phyloP scores from a whole-genome alignment of 2,797 vertebrate species.

The Dryobates pubescens region DNA sequence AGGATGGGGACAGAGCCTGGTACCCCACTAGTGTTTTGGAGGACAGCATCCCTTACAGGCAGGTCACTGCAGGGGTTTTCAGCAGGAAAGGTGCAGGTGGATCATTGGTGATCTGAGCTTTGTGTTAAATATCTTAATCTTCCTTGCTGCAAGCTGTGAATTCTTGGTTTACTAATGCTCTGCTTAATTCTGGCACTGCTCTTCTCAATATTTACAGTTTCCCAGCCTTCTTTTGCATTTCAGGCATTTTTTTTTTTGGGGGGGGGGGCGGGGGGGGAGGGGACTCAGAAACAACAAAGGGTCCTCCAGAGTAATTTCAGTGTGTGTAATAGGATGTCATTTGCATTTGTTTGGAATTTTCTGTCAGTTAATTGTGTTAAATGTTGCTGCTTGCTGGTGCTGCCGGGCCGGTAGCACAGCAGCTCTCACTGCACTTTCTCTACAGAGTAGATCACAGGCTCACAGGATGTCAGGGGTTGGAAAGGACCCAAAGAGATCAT shows the following conservation, averaged over 20 bases:
- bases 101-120: not conserved
- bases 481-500: no score
- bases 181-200: not conserved
- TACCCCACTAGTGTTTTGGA: rapidly evolving
- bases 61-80: not conserved
- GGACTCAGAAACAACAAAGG: not conserved
- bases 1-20: not conserved
- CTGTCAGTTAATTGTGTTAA: not conserved
- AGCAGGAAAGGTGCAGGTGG: not conserved
- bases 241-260: not conserved
- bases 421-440: not conserved
- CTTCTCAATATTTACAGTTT: not conserved
- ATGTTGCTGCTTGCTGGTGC: not conserved
- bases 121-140: not conserved
- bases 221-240: not conserved
- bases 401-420: not conserved
- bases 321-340: not conserved
- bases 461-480: no score
- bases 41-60: not conserved
- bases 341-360: not conserved
- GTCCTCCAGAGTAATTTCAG: not conserved
- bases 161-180: not conserved
- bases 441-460: rapidly evolving
- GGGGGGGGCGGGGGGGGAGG: no score
- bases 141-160: not conserved